These are phyloP conservation scores for Seriola rivoliana DNA, from an alignment of 2,113 vertebrate genomes.

Conservation along the genomic window DNA sequence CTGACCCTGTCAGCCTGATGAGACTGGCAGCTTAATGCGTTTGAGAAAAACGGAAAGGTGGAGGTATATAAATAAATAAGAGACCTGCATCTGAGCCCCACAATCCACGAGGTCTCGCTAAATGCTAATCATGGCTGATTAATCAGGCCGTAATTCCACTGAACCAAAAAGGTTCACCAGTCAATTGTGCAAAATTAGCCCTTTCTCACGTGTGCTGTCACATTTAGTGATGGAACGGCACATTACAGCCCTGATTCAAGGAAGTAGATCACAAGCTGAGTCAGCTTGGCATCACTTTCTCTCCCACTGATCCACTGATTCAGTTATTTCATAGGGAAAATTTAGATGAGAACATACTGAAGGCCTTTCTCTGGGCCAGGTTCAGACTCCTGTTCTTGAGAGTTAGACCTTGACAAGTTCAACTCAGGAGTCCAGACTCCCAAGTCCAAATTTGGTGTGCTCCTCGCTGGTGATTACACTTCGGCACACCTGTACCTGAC, in stretches of 20 bases:
- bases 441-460: background rate
- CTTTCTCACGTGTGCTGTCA: slow-evolving; percentile 85
- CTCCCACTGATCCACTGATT: slow-evolving; percentile 18
- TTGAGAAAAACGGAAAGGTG: slow-evolving; percentile 72
- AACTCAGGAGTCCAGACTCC: too few relatives aligned
- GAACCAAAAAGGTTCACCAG: slow-evolving; percentile 91
- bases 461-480: background rate
- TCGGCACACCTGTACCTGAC: background rate
- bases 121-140: slow-evolving; percentile 91
- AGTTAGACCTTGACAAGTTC: background rate
- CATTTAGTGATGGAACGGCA: slow-evolving; percentile 76
- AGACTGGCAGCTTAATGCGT: slow-evolving; percentile 88
- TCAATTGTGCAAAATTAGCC: slow-evolving; percentile 90
- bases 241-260: slow-evolving; percentile 58
- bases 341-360: background rate
- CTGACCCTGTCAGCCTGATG: slow-evolving; percentile 90
- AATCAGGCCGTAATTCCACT: slow-evolving; percentile 90
- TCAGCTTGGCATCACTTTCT: slow-evolving; percentile 7
- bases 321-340: slow-evolving; percentile 7
- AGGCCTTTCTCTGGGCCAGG: background rate
- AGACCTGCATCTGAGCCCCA: slow-evolving; percentile 50
- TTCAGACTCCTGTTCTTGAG: background rate
- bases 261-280: slow-evolving; percentile 50
- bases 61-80: slow-evolving; percentile 72
- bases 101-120: slow-evolving; percentile 82